These are phyloP conservation scores for Progne subis DNA, from an alignment of 2,113 vertebrate genomes.

Conservation along the genomic window DNA sequence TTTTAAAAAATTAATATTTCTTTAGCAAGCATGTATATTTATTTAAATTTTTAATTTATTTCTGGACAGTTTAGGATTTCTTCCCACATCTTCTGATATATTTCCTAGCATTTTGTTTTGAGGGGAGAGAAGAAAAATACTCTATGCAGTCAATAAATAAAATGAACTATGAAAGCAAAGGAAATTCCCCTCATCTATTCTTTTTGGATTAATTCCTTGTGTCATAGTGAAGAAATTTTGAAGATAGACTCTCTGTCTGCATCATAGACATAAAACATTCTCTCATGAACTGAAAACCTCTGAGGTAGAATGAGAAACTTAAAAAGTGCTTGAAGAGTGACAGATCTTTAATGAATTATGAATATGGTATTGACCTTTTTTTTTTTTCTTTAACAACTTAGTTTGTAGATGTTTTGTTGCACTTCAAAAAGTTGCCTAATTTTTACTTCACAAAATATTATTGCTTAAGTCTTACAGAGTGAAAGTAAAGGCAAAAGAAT, in stretches of 20 bases:
- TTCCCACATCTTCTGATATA: neutral
- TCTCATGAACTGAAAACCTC: neutral
- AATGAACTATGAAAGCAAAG: neutral
- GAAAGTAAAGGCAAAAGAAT: neutral
- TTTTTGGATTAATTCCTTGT: neutral
- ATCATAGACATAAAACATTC: neutral
- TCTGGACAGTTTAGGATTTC: rapidly evolving
- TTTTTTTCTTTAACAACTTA: neutral
- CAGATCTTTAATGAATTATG: conserved; percentile 48
- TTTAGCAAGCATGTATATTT: neutral
- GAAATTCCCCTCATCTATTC: neutral
- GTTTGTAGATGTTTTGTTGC: neutral
- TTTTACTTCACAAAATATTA: neutral
- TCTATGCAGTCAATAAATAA: neutral
- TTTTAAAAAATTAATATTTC: neutral
- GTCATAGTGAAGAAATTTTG: neutral
- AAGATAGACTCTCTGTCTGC: neutral
- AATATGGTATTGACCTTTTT: neutral
- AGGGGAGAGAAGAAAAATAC: neutral
- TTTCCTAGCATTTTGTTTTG: neutral
- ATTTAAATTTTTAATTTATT: neutral
- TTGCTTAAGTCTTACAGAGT: neutral
- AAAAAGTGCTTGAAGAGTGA: neutral
- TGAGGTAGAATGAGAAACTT: neutral
- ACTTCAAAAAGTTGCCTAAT: neutral